Percentiles rank a stretch among this genome's conserved stretches.
Conservation (phyloP, 2,113 vertebrate species). For the Ophiodon elongatus region DNA sequence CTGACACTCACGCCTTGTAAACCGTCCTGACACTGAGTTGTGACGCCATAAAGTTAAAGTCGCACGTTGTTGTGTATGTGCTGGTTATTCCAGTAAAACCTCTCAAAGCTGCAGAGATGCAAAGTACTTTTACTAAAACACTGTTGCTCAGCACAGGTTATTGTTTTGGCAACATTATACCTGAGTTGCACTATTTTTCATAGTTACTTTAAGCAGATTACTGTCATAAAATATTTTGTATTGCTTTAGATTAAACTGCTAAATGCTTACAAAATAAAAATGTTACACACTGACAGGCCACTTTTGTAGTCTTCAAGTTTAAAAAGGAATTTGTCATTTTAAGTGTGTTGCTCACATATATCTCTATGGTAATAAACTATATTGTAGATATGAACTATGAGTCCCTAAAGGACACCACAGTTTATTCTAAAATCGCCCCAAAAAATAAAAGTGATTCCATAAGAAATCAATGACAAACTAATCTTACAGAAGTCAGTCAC, state of each 20-base stretch:
- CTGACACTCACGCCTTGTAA: background rate
- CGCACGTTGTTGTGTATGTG: background rate
- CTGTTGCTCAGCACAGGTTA: background rate
- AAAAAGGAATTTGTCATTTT: too few species aligned
- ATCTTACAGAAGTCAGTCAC: background rate
- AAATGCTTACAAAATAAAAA: background rate
- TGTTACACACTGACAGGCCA: too few species aligned
- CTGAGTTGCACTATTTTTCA: background rate
- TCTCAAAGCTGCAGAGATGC: background rate
- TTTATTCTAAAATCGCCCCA: background rate
- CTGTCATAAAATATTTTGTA: background rate
- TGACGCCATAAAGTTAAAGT: background rate
- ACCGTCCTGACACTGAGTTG: background rate
- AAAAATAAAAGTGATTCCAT: background rate
- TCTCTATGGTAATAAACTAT: too few species aligned
- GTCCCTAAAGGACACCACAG: background rate
- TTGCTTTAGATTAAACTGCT: background rate
- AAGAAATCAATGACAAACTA: background rate
- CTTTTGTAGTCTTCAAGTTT: too few species aligned
- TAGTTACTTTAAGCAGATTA: background rate
- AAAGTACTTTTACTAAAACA: background rate
- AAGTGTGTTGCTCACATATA: too few species aligned
- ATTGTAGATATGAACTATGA: background rate
- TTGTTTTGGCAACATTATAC: background rate
- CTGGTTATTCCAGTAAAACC: background rate